These are phyloP conservation scores for Yoshiicerus persimilis DNA, from an alignment of 1,140 invertebrate species.

Conservation along the genomic window DNA sequence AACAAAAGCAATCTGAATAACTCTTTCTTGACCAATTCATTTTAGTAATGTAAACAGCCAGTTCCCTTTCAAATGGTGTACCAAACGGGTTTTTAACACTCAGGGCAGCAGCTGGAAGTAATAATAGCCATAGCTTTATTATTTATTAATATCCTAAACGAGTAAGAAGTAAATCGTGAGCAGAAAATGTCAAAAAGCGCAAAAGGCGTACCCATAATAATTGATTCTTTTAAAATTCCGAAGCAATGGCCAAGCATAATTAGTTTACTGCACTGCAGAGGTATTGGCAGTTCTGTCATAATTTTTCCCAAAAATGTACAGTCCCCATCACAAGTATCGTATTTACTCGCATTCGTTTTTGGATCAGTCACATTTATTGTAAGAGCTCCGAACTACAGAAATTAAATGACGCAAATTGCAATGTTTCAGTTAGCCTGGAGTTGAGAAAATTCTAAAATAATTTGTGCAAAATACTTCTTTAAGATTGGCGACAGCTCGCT, in stretches of 20 bases:
- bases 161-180: too few species aligned
- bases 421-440: not conserved
- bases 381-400: conserved; percentile 51
- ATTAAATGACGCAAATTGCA: not conserved
- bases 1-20: conserved; percentile 80
- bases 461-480: conserved; percentile 70
- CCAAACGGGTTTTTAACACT: conserved; percentile 79
- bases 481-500: conserved; percentile 74
- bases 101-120: conserved; percentile 69
- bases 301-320: conserved; percentile 82
- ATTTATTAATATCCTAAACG: too few species aligned
- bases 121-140: too few species aligned
- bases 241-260: conserved; percentile 86
- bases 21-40: conserved; percentile 77
- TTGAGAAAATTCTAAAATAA: not conserved
- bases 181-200: too few species aligned
- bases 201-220: conserved; percentile 89
- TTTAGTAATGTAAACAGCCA: conserved; percentile 75
- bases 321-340: conserved; percentile 75
- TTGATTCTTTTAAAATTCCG: conserved; percentile 76
- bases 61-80: conserved; percentile 67
- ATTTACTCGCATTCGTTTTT: conserved; percentile 53
- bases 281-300: conserved; percentile 78
- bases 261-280: conserved; percentile 77
- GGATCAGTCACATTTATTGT: conserved; percentile 47